A percentile compares a stretch with the other conserved stretches of the same genome.
Conservation (phyloP, 1,140 invertebrate species). For the Orius laevigatus region DNA sequence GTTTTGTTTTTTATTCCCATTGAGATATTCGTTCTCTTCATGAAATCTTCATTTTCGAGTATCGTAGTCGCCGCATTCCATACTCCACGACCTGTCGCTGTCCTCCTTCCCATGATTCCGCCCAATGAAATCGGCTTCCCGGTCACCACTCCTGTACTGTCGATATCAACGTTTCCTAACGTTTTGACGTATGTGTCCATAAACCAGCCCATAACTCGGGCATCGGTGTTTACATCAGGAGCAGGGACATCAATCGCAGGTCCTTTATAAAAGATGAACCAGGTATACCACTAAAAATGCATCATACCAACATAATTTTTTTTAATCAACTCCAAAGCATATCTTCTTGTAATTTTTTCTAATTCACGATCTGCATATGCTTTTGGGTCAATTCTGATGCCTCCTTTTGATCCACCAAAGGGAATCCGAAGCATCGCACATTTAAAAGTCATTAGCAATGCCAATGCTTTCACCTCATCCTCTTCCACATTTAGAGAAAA, state of each 20-base stretch:
- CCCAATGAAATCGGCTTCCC: slow-evolving; percentile 65
- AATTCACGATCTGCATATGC: slow-evolving; percentile 61
- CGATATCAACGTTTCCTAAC: slow-evolving; percentile 49
- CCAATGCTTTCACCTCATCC: slow-evolving; percentile 68
- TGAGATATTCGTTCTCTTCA: slow-evolving; percentile 50
- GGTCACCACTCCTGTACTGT: slow-evolving; percentile 68
- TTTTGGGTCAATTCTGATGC: slow-evolving; percentile 68
- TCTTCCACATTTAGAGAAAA: slow-evolving; percentile 51
- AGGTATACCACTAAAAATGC: not conserved
- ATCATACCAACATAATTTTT: slow-evolving; percentile 60
- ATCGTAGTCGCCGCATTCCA: slow-evolving; percentile 70
- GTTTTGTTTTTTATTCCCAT: slow-evolving; percentile 66
- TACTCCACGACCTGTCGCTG: slow-evolving; percentile 78
- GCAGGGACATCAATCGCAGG: slow-evolving; percentile 74
- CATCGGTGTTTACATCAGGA: slow-evolving; percentile 65
- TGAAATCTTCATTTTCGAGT: slow-evolving; percentile 59
- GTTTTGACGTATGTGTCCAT: slow-evolving; percentile 70
- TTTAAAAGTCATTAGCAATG: slow-evolving; percentile 73
- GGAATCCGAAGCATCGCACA: slow-evolving; percentile 68
- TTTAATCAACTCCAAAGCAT: slow-evolving; percentile 71
- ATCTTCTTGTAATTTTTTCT: slow-evolving; percentile 72
- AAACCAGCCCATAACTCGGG: slow-evolving; percentile 72
- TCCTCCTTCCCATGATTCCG: slow-evolving; percentile 64
- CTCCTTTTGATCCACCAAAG: slow-evolving; percentile 68
- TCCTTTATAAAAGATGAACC: slow-evolving; percentile 30